phyloP scores from a whole-genome alignment of 2,888 invertebrate species.

The Drosophila flavopinicola region DNA sequence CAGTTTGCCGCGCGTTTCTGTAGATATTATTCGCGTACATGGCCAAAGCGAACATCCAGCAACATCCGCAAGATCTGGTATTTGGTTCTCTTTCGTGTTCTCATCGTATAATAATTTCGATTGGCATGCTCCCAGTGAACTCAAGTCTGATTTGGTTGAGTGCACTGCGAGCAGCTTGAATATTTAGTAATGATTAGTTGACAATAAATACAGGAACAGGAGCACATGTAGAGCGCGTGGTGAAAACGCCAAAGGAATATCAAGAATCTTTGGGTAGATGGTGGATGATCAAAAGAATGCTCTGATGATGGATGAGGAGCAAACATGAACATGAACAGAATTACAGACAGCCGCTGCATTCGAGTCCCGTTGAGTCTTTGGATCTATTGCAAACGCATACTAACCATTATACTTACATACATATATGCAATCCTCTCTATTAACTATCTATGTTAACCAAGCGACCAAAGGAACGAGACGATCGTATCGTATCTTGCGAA shows the following conservation, averaged over 20 bases:
- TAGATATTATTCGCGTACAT: neutral
- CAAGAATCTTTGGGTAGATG: slow-evolving; percentile 11
- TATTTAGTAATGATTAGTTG: slow-evolving; percentile 68
- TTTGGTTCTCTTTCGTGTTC: slow-evolving; percentile 25
- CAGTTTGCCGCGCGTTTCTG: slow-evolving; percentile 5
- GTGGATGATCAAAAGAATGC: slow-evolving; percentile 6
- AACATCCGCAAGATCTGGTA: slow-evolving; percentile 16
- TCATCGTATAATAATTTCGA: slow-evolving; percentile 24
- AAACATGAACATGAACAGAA: neutral
- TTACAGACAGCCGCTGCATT: slow-evolving; percentile 5
- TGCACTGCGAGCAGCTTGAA: slow-evolving; percentile 34
- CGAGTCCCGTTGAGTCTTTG: slow-evolving; percentile 36
- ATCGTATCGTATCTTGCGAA: slow-evolving; percentile 36
- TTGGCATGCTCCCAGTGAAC: slow-evolving; percentile 2
- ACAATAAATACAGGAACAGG: slow-evolving; percentile 62
- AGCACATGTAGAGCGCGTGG: slow-evolving; percentile 16
- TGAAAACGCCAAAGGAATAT: slow-evolving; percentile 30
- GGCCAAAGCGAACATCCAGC: slow-evolving; percentile 2
- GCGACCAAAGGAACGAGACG: slow-evolving; percentile 42
- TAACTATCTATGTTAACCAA: slow-evolving; percentile 38
- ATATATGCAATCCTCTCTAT: slow-evolving; percentile 20
- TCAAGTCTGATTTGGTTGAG: slow-evolving; percentile 5
- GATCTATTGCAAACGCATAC: slow-evolving; percentile 14
- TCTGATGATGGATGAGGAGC: slow-evolving; percentile 8
- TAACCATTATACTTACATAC: slow-evolving; percentile 25